phyloP scores from a whole-genome alignment of 2,113 vertebrate genomes.

The Protobothrops mucrosquamatus region DNA sequence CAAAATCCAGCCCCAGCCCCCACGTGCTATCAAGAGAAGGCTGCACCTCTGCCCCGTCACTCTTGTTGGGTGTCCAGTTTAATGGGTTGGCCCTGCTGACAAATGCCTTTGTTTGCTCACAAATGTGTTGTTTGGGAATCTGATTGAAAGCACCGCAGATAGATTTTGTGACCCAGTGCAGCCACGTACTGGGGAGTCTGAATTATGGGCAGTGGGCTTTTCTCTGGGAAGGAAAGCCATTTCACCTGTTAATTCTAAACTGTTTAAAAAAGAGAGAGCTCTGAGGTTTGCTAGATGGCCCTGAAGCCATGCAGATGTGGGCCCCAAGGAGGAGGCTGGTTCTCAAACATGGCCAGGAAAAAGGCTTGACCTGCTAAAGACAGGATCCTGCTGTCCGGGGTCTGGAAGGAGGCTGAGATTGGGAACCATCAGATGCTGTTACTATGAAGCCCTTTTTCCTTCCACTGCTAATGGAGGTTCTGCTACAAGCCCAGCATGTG shows the following conservation, averaged over 20 bases:
- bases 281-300: neutral
- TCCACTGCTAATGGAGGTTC: neutral
- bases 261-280: neutral
- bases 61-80: constrained; percentile 8
- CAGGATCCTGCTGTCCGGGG: neutral
- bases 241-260: neutral
- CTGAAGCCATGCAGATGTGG: neutral
- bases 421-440: neutral
- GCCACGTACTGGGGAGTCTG: constrained; percentile 37
- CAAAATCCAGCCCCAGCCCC: constrained; percentile 39
- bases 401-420: neutral
- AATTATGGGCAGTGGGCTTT: neutral
- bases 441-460: neutral
- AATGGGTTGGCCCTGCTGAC: constrained; percentile 31
- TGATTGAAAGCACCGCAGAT: constrained; percentile 16
- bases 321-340: too few species aligned
- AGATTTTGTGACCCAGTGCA: constrained; percentile 5
- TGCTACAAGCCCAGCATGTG: neutral
- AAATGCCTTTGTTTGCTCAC: constrained; percentile 32
- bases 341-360: neutral
- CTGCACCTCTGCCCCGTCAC: constrained; percentile 41
- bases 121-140: constrained; percentile 49
- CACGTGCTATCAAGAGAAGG: constrained; percentile 46
- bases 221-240: neutral
- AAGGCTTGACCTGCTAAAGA: neutral